These are phyloP conservation scores for Numenius arquata DNA, from an alignment of 2,113 vertebrate species.

Conservation along the genomic window DNA sequence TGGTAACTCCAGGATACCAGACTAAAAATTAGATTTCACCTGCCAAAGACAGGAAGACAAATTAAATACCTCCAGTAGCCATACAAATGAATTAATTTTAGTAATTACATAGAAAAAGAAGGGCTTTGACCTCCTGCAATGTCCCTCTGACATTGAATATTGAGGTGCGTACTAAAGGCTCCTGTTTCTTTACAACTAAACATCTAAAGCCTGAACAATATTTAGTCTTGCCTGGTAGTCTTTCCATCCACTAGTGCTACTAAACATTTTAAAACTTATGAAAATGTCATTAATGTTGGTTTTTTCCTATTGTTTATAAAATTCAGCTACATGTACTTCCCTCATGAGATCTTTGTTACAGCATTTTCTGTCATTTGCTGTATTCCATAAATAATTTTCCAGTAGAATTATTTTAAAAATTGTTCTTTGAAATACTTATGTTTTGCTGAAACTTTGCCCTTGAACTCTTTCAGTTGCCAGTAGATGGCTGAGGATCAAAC, in stretches of 20 bases:
- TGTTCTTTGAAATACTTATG: rapidly evolving
- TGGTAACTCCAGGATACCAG: background rate
- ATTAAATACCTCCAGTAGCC: background rate
- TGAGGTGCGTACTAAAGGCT: background rate
- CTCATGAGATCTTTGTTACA: background rate
- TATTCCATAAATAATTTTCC: background rate
- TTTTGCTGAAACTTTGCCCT: background rate
- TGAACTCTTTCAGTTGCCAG: background rate
- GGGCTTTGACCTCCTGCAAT: background rate
- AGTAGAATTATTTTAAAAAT: background rate
- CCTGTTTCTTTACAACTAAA: background rate
- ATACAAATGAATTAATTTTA: background rate
- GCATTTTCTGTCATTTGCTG: background rate
- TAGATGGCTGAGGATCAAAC: background rate
- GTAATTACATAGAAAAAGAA: background rate
- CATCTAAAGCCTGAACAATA: background rate
- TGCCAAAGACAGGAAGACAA: background rate
- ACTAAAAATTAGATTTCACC: background rate
- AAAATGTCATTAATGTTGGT: background rate
- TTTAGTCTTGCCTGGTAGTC: background rate
- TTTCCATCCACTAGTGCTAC: background rate
- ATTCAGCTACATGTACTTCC: background rate
- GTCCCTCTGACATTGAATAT: background rate
- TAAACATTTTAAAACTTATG: background rate
- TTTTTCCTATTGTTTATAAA: background rate